A percentile compares a stretch with the other conserved stretches of the same genome.
These are phyloP conservation scores for Hypselothyrea guttata DNA, from an alignment of 2,888 invertebrate genomes.

Conservation along the genomic window DNA sequence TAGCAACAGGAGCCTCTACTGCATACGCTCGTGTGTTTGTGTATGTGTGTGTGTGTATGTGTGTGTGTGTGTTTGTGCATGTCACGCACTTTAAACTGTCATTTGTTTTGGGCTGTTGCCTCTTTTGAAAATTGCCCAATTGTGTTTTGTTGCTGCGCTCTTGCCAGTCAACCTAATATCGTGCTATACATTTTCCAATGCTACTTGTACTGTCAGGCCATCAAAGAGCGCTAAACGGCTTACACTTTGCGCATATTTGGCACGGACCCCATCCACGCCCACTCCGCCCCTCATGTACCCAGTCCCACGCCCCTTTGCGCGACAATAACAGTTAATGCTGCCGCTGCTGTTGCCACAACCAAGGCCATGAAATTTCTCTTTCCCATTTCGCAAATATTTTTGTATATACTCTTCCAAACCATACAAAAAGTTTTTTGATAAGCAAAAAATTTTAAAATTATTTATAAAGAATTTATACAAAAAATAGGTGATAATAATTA, in stretches of 20 bases:
- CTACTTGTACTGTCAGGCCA: conserved; percentile 45
- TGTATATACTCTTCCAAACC: too few relatives aligned
- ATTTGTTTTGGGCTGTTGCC: conserved; percentile 58
- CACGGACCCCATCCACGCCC: conserved; percentile 12
- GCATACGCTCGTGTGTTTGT: neutral
- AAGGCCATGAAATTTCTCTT: conserved; percentile 43
- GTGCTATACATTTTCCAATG: conserved; percentile 64
- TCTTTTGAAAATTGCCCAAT: conserved; percentile 66
- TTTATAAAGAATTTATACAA: too few relatives aligned
- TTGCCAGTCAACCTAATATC: conserved; percentile 44
- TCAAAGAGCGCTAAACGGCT: conserved; percentile 75
- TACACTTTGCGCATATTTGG: conserved; percentile 56
- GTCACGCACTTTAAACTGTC: conserved; percentile 69
- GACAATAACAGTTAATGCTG: conserved; percentile 67
- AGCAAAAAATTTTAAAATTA: too few relatives aligned
- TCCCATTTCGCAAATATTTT: conserved; percentile 9
- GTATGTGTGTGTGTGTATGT: neutral
- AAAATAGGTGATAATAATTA: too few relatives aligned
- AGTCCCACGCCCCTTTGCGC: conserved; percentile 25
- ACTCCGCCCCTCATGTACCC: conserved; percentile 18
- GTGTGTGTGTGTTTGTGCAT: conserved; percentile 6
- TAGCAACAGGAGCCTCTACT: conserved; percentile 30
- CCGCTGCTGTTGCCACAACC: conserved; percentile 29
- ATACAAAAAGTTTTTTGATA: too few relatives aligned
- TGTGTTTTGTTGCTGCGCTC: conserved; percentile 33